Percentiles rank a stretch among this genome's conserved stretches.
Evolutionary conservation across 35 echinoderm and acorn worm genomes (phyloP).

Genomic region (Ophiothrix spiculata): DNA sequence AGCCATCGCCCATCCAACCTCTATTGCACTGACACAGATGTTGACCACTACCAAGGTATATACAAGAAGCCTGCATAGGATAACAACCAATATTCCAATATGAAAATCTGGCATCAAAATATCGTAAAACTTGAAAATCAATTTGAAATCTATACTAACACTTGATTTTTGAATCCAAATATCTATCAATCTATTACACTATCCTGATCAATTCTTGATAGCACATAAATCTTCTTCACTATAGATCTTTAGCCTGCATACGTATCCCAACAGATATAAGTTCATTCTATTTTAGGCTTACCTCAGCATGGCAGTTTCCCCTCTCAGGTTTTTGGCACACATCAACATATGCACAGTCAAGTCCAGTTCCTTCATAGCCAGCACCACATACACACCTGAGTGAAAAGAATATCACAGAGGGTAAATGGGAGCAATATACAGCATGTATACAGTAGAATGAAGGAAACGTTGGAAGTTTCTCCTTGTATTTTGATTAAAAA

Average conservation of each 20-base stretch:
- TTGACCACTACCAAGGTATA: not conserved
- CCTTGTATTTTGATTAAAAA: too few relatives aligned
- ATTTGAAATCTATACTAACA: too few relatives aligned
- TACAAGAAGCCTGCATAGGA: conserved; percentile 7
- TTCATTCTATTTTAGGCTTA: not conserved
- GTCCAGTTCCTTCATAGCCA: conserved; percentile 35
- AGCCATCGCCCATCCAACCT: conserved; percentile 29
- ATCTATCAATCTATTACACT: too few relatives aligned
- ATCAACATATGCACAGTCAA: conserved; percentile 39
- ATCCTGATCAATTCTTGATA: too few relatives aligned
- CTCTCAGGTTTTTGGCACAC: conserved; percentile 19
- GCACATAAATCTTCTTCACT: too few relatives aligned
- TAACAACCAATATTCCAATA: not conserved
- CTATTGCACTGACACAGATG: conserved; percentile 14
- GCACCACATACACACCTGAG: conserved; percentile 61
- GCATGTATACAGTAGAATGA: too few relatives aligned
- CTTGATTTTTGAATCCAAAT: too few relatives aligned
- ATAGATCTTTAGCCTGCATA: not conserved
- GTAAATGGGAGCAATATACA: too few relatives aligned
- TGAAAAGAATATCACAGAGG: too few relatives aligned
- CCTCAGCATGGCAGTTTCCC: conserved; percentile 39
- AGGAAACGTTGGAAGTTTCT: too few relatives aligned
- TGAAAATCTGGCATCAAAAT: too few relatives aligned
- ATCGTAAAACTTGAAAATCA: too few relatives aligned
- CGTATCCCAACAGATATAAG: not conserved